Base-by-base conservation (phyloP, 2,113 vertebrate genomes). In the Mystacornis crossleyi region DNA sequence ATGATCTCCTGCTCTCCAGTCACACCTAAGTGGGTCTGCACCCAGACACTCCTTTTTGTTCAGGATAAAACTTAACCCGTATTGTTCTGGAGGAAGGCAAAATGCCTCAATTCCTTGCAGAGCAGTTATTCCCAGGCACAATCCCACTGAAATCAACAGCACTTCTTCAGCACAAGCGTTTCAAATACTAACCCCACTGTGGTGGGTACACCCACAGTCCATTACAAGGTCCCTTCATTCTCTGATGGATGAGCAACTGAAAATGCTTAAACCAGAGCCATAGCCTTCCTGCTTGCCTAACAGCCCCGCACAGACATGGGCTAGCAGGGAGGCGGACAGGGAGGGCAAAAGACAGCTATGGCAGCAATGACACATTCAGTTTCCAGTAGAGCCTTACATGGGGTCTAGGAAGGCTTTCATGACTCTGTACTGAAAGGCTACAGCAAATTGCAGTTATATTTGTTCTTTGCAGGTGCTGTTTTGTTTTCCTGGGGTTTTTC, bases 241-340 rank as follows among this genome's bases (percentile, higher is more conserved):
- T 40, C 25, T 18, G 28, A 62, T 4, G 77, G 81, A 65, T 29
- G 34, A 54, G 34, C 16, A 19, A 23, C 21, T 18, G 29, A 71
- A 71, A 84, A 60, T 12, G 28, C 51, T 40, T 36, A 34, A 65
- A 45, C 0, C 1, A 74, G 66, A 61, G 45, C 18, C 43, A 17
- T 0, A 2, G 53, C 28, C 16, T 40, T 12, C 20, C 43, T 5
- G 2, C 10, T 40, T 18, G 6, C 20, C 54, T 1, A 2, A 10
- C 40, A 65, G 24, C 20, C 31, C 50, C 2, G 1, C 8, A 2
- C 0, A 0, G 51, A 5, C 6, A 1, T 1, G 8, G 31, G 40
- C 9, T 2, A 34, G n/a, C 36, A 31, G 38, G 33, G 21, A 57
- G 4, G 4, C 0, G 0, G 6, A 2, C 8, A 5, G 61, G 31